These are phyloP conservation scores for Ctenochaetus hawaiiensis DNA, from an alignment of 2,797 vertebrate genomes.

Conservation along the genomic window DNA sequence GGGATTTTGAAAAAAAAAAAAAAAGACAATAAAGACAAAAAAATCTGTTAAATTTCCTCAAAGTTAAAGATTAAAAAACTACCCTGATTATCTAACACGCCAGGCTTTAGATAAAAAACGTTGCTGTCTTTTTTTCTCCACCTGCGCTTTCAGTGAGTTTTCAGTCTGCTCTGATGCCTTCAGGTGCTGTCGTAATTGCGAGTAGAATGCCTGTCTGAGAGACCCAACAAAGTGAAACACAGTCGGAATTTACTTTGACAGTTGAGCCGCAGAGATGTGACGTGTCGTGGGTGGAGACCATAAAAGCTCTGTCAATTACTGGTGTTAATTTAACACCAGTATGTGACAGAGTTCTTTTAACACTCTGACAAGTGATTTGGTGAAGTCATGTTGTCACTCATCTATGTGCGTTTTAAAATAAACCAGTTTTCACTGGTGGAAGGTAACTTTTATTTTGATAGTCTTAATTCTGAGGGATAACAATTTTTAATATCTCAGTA, in stretches of 20 bases:
- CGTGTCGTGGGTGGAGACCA: slow-evolving; percentile 73
- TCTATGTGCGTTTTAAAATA: not conserved
- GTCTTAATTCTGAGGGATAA: too few species aligned
- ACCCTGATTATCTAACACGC: not conserved
- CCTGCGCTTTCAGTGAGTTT: not conserved
- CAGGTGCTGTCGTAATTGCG: slow-evolving; percentile 59
- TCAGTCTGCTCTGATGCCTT: slow-evolving; percentile 51
- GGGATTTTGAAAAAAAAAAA: not conserved
- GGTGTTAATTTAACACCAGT: not conserved
- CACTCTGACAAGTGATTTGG: slow-evolving; percentile 2
- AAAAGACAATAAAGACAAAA: too few species aligned
- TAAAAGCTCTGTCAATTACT: slow-evolving; percentile 3
- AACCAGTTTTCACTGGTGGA: not conserved
- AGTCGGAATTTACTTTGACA: slow-evolving; percentile 45
- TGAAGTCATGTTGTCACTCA: slow-evolving; percentile 21
- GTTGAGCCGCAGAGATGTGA: slow-evolving; percentile 61
- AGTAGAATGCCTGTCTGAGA: not conserved
- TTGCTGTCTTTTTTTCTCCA: not conserved
- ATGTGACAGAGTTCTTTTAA: too few species aligned
- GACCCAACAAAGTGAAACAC: slow-evolving; percentile 34
- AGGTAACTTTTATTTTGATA: not conserved
- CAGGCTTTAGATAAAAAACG: slow-evolving; percentile 23
- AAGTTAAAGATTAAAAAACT: slow-evolving; percentile 14
- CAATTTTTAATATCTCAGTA: not conserved
- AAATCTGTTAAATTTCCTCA: slow-evolving; percentile 13